phyloP scores from a whole-genome alignment of 2,113 vertebrate species.

The Zonotrichia leucophrys region DNA sequence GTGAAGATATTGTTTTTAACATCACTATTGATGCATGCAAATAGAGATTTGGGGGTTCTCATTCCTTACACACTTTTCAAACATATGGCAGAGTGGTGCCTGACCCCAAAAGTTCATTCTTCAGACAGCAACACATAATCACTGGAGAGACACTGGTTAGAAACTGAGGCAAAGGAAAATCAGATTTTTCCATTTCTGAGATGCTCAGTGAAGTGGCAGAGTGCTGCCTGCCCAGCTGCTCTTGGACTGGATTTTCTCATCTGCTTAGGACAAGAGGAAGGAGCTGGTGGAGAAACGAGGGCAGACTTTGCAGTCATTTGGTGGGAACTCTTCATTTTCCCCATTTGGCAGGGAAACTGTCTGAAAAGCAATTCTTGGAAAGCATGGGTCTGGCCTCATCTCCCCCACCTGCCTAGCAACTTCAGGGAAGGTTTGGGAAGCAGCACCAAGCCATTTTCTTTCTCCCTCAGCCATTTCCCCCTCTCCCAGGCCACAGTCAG shows the following conservation, averaged over 20 bases:
- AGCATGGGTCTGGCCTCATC: background rate
- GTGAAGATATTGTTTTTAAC: background rate
- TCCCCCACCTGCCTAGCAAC: slow-evolving; percentile 33
- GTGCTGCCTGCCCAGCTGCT: background rate
- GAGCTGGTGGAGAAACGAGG: background rate
- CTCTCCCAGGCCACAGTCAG: background rate
- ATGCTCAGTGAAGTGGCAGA: background rate
- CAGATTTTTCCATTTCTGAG: background rate
- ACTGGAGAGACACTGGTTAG: background rate
- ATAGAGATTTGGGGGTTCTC: background rate
- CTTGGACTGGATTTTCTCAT: background rate
- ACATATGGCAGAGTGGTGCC: background rate
- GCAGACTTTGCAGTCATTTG: background rate
- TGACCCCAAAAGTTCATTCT: background rate
- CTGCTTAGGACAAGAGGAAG: background rate
- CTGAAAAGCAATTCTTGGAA: background rate
- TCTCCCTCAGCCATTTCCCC: background rate
- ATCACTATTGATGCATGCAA: background rate
- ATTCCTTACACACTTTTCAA: background rate
- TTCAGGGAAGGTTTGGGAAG: slow-evolving; percentile 1
- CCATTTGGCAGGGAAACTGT: background rate
- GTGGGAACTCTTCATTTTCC: background rate
- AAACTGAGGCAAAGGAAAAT: background rate
- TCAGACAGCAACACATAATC: background rate
- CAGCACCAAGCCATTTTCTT: background rate